Evolutionary conservation across 1,140 invertebrate genomes (phyloP).

Genomic region (Ladona fulva): DNA sequence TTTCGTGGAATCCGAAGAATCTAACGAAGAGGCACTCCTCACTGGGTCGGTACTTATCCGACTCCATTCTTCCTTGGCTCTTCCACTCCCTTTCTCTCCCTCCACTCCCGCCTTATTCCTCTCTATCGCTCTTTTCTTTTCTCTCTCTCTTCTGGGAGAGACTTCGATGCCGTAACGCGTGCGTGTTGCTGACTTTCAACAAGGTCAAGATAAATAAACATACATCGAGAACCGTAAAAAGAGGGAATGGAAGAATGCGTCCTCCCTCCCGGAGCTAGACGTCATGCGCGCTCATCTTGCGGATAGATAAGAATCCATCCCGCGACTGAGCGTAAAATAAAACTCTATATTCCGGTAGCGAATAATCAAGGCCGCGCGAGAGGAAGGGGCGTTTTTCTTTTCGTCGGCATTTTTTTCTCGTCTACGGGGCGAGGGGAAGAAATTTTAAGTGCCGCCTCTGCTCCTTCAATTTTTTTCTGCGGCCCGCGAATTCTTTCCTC

Average conservation of each 20-base stretch:
- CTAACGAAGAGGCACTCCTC: background rate
- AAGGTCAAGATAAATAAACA: conserved; percentile 7
- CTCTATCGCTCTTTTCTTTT: background rate
- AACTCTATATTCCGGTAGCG: no score
- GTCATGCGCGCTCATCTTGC: no score
- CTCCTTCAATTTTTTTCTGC: background rate
- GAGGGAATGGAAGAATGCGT: background rate
- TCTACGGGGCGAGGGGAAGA: no score
- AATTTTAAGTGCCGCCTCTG: background rate
- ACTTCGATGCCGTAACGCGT: background rate
- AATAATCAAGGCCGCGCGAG: no score
- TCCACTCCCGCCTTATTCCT: background rate
- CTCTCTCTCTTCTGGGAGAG: background rate
- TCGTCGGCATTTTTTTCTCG: no score
- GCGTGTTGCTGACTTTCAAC: background rate
- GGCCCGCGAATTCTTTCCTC: background rate
- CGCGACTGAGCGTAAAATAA: no score
- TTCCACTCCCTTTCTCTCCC: background rate
- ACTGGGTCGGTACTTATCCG: background rate
- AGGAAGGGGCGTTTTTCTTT: no score
- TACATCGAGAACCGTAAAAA: background rate
- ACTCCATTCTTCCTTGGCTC: background rate
- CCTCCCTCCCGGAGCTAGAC: no score
- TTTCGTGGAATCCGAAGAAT: background rate
- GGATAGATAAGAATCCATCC: no score